Percentiles rank a stretch among this genome's conserved stretches.
These are phyloP conservation scores for Oxystoma pomonae DNA, from an alignment of 2,888 invertebrate species.

Conservation along the genomic window DNA sequence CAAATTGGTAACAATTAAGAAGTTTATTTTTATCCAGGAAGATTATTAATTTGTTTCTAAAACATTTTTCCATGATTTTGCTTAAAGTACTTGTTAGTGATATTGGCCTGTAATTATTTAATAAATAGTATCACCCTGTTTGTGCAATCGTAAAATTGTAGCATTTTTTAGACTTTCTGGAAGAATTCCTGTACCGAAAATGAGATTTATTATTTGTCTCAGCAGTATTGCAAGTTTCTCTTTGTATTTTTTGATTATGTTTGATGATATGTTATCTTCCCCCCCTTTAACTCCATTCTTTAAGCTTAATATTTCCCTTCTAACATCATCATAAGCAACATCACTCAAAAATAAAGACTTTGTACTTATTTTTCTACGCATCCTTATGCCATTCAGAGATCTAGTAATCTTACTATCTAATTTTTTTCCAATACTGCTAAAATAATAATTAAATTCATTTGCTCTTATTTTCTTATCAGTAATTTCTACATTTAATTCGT, in stretches of 20 bases:
- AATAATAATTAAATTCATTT: too few relatives aligned
- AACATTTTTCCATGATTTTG: slow-evolving; percentile 1
- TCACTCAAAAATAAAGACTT: too few relatives aligned
- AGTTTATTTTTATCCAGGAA: not conserved
- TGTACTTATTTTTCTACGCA: not conserved
- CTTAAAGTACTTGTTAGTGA: slow-evolving; percentile 2
- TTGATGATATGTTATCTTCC: not conserved
- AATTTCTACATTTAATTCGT: too few relatives aligned
- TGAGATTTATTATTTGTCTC: not conserved
- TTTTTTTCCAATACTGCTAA: too few relatives aligned
- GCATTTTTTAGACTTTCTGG: not conserved
- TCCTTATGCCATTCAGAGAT: too few relatives aligned
- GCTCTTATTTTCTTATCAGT: too few relatives aligned
- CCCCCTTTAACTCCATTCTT: not conserved
- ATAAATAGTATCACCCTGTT: not conserved
- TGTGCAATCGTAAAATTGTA: not conserved
- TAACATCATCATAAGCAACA: not conserved
- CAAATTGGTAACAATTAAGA: not conserved
- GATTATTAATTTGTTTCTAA: not conserved
- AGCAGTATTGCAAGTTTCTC: not conserved
- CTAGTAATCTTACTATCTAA: too few relatives aligned
- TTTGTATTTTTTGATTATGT: not conserved
- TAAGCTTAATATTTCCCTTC: not conserved
- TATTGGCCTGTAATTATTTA: slow-evolving; percentile 1
- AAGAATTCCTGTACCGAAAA: not conserved